Base-by-base conservation (phyloP, 2,888 invertebrate genomes). In the Eulithis prunata region DNA sequence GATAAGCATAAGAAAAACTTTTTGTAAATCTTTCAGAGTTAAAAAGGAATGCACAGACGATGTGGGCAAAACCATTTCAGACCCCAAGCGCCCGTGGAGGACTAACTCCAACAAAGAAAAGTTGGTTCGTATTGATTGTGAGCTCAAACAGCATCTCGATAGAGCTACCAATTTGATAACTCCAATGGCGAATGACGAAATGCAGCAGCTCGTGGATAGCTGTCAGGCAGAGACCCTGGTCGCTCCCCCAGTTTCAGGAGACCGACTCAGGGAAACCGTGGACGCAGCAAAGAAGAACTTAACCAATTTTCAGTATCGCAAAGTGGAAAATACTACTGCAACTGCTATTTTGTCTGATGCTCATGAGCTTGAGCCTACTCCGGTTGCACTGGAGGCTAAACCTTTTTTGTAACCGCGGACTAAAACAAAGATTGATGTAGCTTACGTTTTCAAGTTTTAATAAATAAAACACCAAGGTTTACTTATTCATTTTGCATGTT, bases 41-140 rank as follows among this genome's bases (percentile, higher is more conserved):
- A 86, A 82, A 70, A 84, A 81, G 67, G 73, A 72, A 38, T 41
- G 64, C 11, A 10, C 69, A 0, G 79, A 81, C 3, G 43, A 49
- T 32, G 57, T 70, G 6, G 51, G 74, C 2, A 28, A 76, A 7
- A 69, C 69, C 1, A 74, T 66, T 3, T 56, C 77, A 4, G 91
- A 92, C 67, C 85, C 87, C 0, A 90, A 89, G 62, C 79, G 88
- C 47, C 90, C 90, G 0, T 91, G 92, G 92, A 85, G 91, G 5
- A 91, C 87, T 3, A 79, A 92, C 68, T 83, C 90, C 0, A 85
- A 75, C 62, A 89, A 85, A 71, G 92, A 92, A 68, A 89, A 83
- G 65, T 78, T 92, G 2, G 69, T 88, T 3, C 87, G 90, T 8
- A 87, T 92, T 32, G 86, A 92, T 41, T 81, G 76, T 55, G 88